A percentile compares a stretch with the other conserved stretches of the same genome.
Evolutionary conservation across 30 jellyfish, hydroid and myxozoan species (phyloP).

Genomic region (Aurelia aurita): DNA sequence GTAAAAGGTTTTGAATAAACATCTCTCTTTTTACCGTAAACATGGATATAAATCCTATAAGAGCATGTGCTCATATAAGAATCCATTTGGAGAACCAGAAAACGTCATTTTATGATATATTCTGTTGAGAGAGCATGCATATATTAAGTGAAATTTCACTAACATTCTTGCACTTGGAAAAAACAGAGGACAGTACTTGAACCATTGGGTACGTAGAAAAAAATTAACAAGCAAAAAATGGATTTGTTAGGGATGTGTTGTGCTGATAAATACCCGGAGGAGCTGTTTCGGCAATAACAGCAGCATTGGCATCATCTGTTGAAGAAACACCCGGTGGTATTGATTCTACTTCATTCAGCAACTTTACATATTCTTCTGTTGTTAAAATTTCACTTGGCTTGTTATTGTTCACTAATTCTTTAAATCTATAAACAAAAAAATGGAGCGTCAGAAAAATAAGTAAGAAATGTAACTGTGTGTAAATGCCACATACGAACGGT

Average conservation of each 20-base stretch:
- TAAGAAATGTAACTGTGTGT: too few relatives aligned
- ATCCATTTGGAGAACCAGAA: neutral
- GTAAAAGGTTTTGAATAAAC: neutral
- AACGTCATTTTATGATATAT: neutral
- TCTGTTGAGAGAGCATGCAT: too few relatives aligned
- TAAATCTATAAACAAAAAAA: conserved; percentile 57
- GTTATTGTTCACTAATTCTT: conserved; percentile 59
- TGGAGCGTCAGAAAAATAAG: too few relatives aligned
- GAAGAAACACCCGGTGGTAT: conserved; percentile 84
- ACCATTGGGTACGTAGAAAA: too few relatives aligned
- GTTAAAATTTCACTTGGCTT: conserved; percentile 70
- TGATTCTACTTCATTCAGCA: conserved; percentile 82
- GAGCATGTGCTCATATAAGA: neutral
- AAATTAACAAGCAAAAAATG: neutral
- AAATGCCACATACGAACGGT: too few relatives aligned
- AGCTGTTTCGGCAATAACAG: neutral
- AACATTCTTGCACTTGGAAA: too few relatives aligned
- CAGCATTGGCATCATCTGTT: conserved; percentile 30
- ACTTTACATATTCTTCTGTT: conserved; percentile 80
- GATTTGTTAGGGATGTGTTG: neutral
- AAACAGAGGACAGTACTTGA: too few relatives aligned
- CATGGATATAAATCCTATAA: neutral
- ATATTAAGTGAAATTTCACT: too few relatives aligned
- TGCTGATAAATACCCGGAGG: conserved; percentile 52
- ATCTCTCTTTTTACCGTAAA: neutral